Evolutionary conservation across 2,797 vertebrate species (phyloP).

Genomic region (Gymnoscopelus microlampas): DNA sequence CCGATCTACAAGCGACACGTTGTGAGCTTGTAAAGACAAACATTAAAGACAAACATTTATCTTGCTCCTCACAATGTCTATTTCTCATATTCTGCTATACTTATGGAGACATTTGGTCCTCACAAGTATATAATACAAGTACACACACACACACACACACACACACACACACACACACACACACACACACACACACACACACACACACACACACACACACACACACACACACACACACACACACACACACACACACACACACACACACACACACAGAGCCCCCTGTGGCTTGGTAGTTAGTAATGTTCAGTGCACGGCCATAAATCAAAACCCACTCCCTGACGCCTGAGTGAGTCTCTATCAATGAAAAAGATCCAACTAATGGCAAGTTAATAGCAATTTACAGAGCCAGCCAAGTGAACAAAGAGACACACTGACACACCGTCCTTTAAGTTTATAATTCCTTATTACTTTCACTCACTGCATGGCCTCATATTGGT

Average conservation of each 20-base stretch:
- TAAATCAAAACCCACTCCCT: constrained; percentile 74
- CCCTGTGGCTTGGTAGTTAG: constrained; percentile 71
- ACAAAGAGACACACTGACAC: constrained; percentile 60
- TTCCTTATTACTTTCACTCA: constrained; percentile 69
- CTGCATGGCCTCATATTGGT: constrained; percentile 58
- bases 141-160: constrained; percentile 56
- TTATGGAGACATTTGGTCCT: too few relatives aligned
- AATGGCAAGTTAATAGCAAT: constrained; percentile 79
- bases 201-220: constrained; percentile 60
- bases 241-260: constrained; percentile 58
- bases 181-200: constrained; percentile 58
- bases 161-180: constrained; percentile 58
- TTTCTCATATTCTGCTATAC: too few relatives aligned
- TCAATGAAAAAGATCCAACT: constrained; percentile 75
- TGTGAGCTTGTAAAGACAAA: too few relatives aligned
- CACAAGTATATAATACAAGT: constrained; percentile 15
- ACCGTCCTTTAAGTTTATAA: constrained; percentile 72
- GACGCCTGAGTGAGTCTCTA: constrained; percentile 59
- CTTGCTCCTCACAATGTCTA: too few relatives aligned
- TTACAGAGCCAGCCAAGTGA: constrained; percentile 71
- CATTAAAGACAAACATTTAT: too few relatives aligned
- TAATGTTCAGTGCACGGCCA: constrained; percentile 76
- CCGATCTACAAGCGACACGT: too few relatives aligned
- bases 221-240: constrained; percentile 58
- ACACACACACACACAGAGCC: constrained; percentile 55